Conservation (phyloP, 2,113 vertebrate species). For the Platichthys flesus region DNA sequence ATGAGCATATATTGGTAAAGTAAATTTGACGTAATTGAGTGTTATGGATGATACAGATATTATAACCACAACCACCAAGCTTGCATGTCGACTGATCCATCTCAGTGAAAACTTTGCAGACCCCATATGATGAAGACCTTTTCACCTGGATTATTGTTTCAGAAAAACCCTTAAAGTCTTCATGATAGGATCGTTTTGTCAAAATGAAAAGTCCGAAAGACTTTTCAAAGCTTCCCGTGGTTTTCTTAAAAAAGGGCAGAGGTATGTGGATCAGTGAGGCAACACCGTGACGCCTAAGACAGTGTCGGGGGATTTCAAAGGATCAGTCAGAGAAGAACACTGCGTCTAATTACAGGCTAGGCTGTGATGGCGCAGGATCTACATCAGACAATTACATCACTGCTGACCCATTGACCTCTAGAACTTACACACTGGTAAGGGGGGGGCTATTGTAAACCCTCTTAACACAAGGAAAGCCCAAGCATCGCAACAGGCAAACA, state of each 20-base stretch:
- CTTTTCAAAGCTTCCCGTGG: too few species aligned
- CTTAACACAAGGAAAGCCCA: not conserved
- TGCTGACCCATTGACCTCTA: slow-evolving; percentile 39
- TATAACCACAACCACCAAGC: not conserved
- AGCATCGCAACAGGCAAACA: not conserved
- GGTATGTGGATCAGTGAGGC: slow-evolving; percentile 2
- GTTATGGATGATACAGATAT: not conserved
- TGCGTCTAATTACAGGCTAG: slow-evolving; percentile 55
- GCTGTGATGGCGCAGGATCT: too few species aligned
- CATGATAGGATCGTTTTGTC: not conserved
- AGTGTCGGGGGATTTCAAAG: slow-evolving; percentile 37
- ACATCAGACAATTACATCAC: slow-evolving; percentile 24
- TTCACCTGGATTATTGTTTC: too few species aligned
- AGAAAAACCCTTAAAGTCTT: not conserved
- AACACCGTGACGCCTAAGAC: not conserved
- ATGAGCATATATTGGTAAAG: too few species aligned
- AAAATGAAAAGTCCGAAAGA: not conserved
- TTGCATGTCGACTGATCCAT: not conserved
- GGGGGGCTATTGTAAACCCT: not conserved
- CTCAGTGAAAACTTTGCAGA: not conserved
- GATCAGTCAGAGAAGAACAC: slow-evolving; percentile 34
- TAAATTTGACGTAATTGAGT: too few species aligned
- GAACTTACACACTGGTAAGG: not conserved
- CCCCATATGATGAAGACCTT: not conserved
- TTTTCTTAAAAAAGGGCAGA: too few species aligned